Evolutionary conservation across 2,113 vertebrate species (phyloP).

Genomic region (Dasypus novemcinctus): DNA sequence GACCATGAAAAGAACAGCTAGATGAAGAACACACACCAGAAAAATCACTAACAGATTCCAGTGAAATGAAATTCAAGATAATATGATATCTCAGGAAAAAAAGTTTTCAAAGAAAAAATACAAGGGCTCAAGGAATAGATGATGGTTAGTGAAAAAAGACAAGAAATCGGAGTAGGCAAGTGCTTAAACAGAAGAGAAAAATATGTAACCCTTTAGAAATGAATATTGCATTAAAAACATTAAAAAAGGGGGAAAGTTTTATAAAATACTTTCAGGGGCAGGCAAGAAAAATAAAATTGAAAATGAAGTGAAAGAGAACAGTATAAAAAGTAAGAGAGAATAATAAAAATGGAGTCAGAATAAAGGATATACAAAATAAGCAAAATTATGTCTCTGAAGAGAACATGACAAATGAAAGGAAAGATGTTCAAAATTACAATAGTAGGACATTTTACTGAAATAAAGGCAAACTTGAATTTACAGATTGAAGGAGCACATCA

Average conservation of each 20-base stretch:
- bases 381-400: neutral
- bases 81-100: neutral
- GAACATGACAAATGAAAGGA: neutral
- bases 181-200: constrained; percentile 34
- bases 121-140: neutral
- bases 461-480: constrained; percentile 26
- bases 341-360: neutral
- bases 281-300: neutral
- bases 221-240: constrained; percentile 27
- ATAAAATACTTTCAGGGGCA: constrained; percentile 27
- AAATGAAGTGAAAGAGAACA: constrained; percentile 36
- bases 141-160: neutral
- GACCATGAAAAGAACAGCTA: neutral
- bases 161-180: neutral
- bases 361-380: constrained; percentile 43
- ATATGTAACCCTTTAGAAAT: neutral
- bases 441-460: constrained; percentile 36
- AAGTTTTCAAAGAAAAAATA: neutral
- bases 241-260: constrained; percentile 14
- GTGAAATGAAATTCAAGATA: neutral
- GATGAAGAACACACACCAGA: neutral
- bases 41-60: constrained; percentile 7
- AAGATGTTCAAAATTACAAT: neutral
- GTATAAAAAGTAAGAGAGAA: constrained; percentile 8
- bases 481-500: neutral